These are phyloP conservation scores for Squalus acanthias DNA, from an alignment of 2,797 vertebrate genomes.

Conservation along the genomic window DNA sequence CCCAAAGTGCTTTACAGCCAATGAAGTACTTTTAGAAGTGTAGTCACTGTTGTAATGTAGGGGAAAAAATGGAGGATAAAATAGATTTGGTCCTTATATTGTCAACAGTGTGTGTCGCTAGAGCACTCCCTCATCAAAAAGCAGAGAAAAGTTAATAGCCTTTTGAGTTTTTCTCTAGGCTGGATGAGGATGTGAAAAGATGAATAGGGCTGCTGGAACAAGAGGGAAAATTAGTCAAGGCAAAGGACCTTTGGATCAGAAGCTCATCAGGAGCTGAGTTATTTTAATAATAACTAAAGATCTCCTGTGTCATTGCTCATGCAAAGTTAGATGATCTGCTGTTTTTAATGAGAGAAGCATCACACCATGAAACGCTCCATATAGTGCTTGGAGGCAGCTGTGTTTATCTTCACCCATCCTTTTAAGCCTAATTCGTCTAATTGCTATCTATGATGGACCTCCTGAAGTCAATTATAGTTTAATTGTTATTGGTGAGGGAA, in stretches of 20 bases:
- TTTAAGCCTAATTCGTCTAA: neutral
- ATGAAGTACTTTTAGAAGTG: too few relatives aligned
- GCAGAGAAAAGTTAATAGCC: neutral
- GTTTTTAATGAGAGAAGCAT: neutral
- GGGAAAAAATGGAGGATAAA: neutral
- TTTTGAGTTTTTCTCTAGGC: neutral
- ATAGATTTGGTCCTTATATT: neutral
- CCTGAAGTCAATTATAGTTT: neutral
- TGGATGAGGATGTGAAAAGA: neutral
- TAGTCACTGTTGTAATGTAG: too few relatives aligned
- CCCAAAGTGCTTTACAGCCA: too few relatives aligned
- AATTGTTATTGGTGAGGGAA: neutral
- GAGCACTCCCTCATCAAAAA: neutral
- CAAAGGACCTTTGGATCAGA: neutral
- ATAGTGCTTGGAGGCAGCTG: neutral
- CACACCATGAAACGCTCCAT: neutral
- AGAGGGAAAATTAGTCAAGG: neutral
- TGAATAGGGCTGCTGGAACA: neutral
- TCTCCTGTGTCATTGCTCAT: neutral
- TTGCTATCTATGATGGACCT: neutral
- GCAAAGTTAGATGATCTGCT: neutral
- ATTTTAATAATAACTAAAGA: neutral
- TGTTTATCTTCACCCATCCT: neutral
- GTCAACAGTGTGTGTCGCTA: neutral
- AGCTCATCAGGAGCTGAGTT: neutral